phyloP scores from a whole-genome alignment of 2,113 vertebrate species.

The Vidua chalybeata region DNA sequence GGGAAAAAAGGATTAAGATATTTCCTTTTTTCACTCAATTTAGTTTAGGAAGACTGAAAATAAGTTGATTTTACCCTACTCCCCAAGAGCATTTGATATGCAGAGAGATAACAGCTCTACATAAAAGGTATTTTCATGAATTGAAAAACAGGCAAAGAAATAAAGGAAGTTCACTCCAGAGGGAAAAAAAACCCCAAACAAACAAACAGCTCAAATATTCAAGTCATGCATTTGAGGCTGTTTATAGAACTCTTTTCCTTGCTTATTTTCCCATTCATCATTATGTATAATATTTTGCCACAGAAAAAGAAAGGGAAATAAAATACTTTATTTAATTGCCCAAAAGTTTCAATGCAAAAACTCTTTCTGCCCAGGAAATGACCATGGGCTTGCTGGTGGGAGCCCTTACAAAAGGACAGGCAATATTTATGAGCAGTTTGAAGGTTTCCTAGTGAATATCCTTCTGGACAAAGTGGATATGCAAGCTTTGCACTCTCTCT shows the following conservation, averaged over 20 bases:
- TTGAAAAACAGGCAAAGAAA: neutral
- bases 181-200: neutral
- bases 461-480: neutral
- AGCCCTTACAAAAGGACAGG: neutral
- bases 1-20: neutral
- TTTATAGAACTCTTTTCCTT: neutral
- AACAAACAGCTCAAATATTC: neutral
- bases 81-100: neutral
- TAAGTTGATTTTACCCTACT: neutral
- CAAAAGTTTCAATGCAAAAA: neutral
- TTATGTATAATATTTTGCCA: neutral
- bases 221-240: neutral
- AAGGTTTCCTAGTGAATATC: neutral
- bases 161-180: neutral
- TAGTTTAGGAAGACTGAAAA: neutral
- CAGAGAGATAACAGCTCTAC: neutral
- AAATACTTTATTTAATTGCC: neutral
- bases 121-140: neutral
- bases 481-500: neutral
- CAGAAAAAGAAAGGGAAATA: neutral
- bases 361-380: neutral
- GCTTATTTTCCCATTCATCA: neutral
- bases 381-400: neutral
- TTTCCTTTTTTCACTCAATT: neutral
- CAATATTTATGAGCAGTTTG: neutral